Conservation (phyloP, 2,888 invertebrate species). For the Sceliomorpha sp. region DNA sequence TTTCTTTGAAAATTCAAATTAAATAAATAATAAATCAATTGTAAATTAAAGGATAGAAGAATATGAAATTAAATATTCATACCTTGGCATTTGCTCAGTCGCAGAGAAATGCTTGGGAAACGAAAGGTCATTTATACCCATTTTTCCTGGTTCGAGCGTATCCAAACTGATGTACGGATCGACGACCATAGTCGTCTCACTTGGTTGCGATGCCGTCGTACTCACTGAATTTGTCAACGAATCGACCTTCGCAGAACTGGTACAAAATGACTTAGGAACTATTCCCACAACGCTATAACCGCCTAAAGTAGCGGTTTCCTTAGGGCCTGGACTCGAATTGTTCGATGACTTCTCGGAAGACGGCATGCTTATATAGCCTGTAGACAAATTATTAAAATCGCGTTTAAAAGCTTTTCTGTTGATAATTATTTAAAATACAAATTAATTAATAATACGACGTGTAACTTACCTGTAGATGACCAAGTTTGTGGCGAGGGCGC, state of each 20-base stretch:
- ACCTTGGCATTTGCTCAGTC: slow-evolving; percentile 53
- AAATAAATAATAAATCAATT: too few relatives aligned
- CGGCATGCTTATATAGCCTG: slow-evolving; percentile 74
- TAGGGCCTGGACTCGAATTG: slow-evolving; percentile 73
- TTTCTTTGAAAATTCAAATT: too few relatives aligned
- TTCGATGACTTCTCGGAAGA: slow-evolving; percentile 72
- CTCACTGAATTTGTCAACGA: slow-evolving; percentile 37
- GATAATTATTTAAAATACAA: neutral
- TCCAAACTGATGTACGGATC: slow-evolving; percentile 70
- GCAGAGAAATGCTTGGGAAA: slow-evolving; percentile 62
- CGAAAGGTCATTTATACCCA: slow-evolving; percentile 62
- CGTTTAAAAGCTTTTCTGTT: neutral
- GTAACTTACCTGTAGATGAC: slow-evolving; percentile 60
- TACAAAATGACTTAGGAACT: slow-evolving; percentile 59
- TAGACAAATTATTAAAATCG: neutral
- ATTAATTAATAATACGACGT: slow-evolving; percentile 8
- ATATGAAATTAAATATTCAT: too few relatives aligned
- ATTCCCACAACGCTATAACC: slow-evolving; percentile 72
- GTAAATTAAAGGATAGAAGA: too few relatives aligned
- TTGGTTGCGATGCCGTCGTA: slow-evolving; percentile 52
- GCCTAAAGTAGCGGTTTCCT: slow-evolving; percentile 60
- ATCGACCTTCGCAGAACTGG: slow-evolving; percentile 61
- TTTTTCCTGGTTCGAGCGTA: slow-evolving; percentile 67
- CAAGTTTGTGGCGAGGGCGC: slow-evolving; percentile 70
- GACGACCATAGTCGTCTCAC: slow-evolving; percentile 57